A percentile compares a stretch with the other conserved stretches of the same genome.
phyloP scores from a whole-genome alignment of 2,113 vertebrate genomes.

The Dendropsophus ebraccatus region DNA sequence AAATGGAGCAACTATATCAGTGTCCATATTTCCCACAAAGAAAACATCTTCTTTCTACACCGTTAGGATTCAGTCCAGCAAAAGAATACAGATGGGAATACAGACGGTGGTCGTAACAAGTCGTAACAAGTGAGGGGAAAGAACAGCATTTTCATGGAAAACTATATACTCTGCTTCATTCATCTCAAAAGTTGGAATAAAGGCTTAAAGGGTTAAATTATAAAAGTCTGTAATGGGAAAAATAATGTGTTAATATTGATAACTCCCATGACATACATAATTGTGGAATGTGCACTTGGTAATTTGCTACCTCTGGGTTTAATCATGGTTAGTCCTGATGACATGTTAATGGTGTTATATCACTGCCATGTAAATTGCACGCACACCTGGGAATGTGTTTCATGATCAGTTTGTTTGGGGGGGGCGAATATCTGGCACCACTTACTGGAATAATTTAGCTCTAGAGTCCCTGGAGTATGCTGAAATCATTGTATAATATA shows the following conservation, averaged over 20 bases:
- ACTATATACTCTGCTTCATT: neutral
- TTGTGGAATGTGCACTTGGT: conserved; percentile 12
- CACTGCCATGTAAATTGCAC: conserved; percentile 17
- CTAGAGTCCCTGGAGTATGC: neutral
- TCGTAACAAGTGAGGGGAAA: too few relatives aligned
- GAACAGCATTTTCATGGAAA: too few relatives aligned
- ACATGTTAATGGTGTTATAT: conserved; percentile 32
- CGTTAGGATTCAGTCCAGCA: too few relatives aligned
- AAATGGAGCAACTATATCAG: neutral
- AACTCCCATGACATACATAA: conserved; percentile 30
- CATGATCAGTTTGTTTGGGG: conserved; percentile 3
- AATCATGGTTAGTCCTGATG: conserved; percentile 30
- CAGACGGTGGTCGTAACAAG: too few relatives aligned
- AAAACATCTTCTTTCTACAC: too few relatives aligned
- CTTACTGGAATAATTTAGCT: neutral
- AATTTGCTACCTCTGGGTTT: conserved; percentile 37
- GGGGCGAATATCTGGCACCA: conserved; percentile 7
- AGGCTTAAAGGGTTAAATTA: neutral
- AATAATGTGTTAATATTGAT: conserved; percentile 28
- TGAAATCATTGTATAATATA: neutral
- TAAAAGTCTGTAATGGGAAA: neutral
- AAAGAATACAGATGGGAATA: too few relatives aligned
- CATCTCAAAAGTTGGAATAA: neutral
- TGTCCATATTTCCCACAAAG: too few relatives aligned
- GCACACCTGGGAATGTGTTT: conserved; percentile 3